Evolutionary conservation across 1,140 invertebrate species (phyloP).

Genomic region (Leptopilina clavipes): DNA sequence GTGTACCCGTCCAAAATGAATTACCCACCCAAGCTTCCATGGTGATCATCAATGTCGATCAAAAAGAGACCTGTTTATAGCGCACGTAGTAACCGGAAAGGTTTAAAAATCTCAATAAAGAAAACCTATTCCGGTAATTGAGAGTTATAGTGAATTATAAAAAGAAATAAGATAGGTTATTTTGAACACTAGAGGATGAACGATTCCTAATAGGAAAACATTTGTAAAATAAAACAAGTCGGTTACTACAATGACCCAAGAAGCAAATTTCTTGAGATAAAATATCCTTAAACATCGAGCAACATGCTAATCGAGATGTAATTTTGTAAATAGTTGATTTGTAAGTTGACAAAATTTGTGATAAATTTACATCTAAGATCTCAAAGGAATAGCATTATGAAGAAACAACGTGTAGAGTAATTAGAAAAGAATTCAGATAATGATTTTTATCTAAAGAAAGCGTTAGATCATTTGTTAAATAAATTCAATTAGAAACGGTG

Average conservation of each 20-base stretch:
- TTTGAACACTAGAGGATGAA: background rate
- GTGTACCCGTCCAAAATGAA: slow-evolving; percentile 66
- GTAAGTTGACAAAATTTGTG: slow-evolving; percentile 35
- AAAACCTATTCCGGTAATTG: background rate
- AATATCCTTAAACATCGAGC: slow-evolving; percentile 28
- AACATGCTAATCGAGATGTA: background rate
- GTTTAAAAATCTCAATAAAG: background rate
- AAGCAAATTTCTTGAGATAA: background rate
- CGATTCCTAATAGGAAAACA: background rate
- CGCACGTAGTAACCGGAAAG: slow-evolving; percentile 54
- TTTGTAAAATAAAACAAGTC: slow-evolving; percentile 19
- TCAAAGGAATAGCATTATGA: slow-evolving; percentile 31
- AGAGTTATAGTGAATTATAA: slow-evolving; percentile 17
- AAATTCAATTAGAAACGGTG: background rate
- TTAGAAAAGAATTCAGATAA: background rate
- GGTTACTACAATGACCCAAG: background rate
- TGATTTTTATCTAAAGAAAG: background rate
- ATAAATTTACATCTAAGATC: slow-evolving; percentile 42
- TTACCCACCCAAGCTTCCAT: slow-evolving; percentile 63
- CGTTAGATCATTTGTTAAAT: slow-evolving; percentile 1
- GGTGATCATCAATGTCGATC: slow-evolving; percentile 67
- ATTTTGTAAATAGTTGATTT: slow-evolving; percentile 35
- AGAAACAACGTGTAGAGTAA: slow-evolving; percentile 14
- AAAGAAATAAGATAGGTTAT: slow-evolving; percentile 22
- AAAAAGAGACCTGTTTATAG: slow-evolving; percentile 72